These are phyloP conservation scores for Leucopsar rothschildi DNA, from an alignment of 2,113 vertebrate genomes.

Conservation along the genomic window DNA sequence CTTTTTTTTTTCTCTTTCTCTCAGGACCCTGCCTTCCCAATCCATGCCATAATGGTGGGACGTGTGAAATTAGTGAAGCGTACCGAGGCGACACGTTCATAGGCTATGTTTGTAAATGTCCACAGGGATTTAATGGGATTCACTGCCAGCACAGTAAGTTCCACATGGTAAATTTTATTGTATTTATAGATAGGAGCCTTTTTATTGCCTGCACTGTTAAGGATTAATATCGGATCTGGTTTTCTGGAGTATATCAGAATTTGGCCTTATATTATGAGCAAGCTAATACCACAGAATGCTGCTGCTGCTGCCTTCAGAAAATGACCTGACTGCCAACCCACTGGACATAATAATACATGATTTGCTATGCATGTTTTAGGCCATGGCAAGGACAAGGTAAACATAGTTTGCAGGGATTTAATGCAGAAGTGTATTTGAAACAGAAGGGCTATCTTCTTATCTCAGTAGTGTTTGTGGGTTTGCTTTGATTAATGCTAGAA, in stretches of 20 bases:
- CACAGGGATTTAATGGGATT: conserved; percentile 89
- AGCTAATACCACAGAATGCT: neutral
- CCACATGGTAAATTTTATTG: conserved; percentile 2
- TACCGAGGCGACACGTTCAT: conserved; percentile 96
- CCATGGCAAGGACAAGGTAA: neutral
- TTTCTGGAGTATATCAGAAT: neutral
- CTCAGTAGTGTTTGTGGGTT: neutral
- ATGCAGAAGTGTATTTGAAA: neutral
- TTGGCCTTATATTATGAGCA: neutral
- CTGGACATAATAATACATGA: neutral
- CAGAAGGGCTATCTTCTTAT: neutral
- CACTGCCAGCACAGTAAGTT: conserved; percentile 99
- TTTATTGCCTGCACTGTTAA: neutral
- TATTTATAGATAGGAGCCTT: neutral
- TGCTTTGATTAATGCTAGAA: neutral
- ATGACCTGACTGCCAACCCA: neutral
- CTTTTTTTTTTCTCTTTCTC: neutral
- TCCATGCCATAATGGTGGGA: conserved; percentile 96
- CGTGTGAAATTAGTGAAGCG: conserved; percentile 93
- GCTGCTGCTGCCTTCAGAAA: neutral
- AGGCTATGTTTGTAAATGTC: conserved; percentile 95
- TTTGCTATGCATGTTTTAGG: fast-evolving
- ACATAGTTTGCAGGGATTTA: neutral
- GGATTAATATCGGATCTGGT: neutral
- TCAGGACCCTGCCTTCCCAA: conserved; percentile 93